Evolutionary conservation across 1,140 invertebrate species (phyloP).

Genomic region (Tigriopus japonicus): DNA sequence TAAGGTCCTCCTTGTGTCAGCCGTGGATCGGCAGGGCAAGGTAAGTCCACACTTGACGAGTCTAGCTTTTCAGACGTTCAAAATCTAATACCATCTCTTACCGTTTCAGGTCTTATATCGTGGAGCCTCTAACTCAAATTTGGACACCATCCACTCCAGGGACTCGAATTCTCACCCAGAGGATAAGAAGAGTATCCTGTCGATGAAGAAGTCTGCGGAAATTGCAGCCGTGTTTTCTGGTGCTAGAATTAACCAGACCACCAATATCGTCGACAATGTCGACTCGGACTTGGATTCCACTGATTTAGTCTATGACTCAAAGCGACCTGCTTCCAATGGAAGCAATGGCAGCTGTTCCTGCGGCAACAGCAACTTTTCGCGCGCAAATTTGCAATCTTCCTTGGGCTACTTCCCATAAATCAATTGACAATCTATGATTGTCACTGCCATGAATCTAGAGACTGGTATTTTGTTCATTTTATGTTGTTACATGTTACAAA

Average conservation of each 20-base stretch:
- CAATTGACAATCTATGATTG: neutral
- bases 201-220: constrained; percentile 67
- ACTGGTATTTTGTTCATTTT: no score
- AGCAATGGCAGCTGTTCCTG: neutral
- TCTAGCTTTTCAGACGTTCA: no score
- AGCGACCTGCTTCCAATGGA: neutral
- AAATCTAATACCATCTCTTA: no score
- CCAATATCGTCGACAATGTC: constrained; percentile 19
- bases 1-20: constrained; percentile 1
- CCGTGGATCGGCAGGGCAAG: neutral
- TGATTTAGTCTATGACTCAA: constrained; percentile 6
- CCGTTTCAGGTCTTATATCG: constrained; percentile 22
- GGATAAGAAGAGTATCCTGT: constrained; percentile 32
- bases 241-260: constrained; percentile 30
- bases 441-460: no score
- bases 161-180: constrained; percentile 18
- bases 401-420: neutral
- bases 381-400: neutral
- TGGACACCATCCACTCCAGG: constrained; percentile 5
- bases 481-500: no score
- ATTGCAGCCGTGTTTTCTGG: constrained; percentile 64
- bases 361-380: neutral
- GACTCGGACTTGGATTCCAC: constrained; percentile 12
- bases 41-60: neutral
- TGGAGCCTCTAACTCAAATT: constrained; percentile 17